These are phyloP conservation scores for Axinella damicornis DNA, from an alignment of 37 sponge, comb jelly and placozoan genomes.

Conservation along the genomic window DNA sequence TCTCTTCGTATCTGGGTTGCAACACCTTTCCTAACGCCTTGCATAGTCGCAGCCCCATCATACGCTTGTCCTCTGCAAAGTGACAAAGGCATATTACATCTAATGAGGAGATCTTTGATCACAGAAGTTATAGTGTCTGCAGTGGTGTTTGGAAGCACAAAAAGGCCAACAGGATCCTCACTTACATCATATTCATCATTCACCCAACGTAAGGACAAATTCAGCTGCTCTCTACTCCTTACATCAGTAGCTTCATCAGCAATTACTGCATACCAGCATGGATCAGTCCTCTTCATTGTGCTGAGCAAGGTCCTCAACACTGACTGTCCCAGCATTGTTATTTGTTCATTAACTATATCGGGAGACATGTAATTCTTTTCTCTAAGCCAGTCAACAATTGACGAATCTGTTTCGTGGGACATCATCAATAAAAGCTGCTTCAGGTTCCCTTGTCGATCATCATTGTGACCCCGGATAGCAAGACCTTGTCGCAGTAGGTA, in stretches of 20 bases:
- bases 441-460: conserved; percentile 63
- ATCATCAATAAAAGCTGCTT: conserved; percentile 40
- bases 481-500: conserved; percentile 66
- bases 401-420: conserved; percentile 20
- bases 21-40: no score
- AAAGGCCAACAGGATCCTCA: conserved; percentile 50
- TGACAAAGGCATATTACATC: conserved; percentile 41
- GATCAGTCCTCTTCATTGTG: conserved; percentile 15
- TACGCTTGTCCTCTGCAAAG: conserved; percentile 57
- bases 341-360: conserved; percentile 55
- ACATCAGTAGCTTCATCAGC: conserved; percentile 75
- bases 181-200: conserved; percentile 40
- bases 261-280: conserved; percentile 57
- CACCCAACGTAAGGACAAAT: conserved; percentile 64
- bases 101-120: conserved; percentile 46
- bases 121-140: conserved; percentile 25
- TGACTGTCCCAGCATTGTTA: conserved; percentile 41
- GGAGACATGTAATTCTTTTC: conserved; percentile 49
- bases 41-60: conserved; percentile 64
- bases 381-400: conserved; percentile 35
- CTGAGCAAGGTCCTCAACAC: conserved; percentile 7
- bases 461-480: conserved; percentile 63
- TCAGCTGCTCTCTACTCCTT: conserved; percentile 49
- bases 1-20: no score
- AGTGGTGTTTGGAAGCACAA: conserved; percentile 70